Percentiles rank a stretch among this genome's conserved stretches.
Evolutionary conservation across 2,888 invertebrate species (phyloP).

Genomic region (Mesorhabditis spiculigera): DNA sequence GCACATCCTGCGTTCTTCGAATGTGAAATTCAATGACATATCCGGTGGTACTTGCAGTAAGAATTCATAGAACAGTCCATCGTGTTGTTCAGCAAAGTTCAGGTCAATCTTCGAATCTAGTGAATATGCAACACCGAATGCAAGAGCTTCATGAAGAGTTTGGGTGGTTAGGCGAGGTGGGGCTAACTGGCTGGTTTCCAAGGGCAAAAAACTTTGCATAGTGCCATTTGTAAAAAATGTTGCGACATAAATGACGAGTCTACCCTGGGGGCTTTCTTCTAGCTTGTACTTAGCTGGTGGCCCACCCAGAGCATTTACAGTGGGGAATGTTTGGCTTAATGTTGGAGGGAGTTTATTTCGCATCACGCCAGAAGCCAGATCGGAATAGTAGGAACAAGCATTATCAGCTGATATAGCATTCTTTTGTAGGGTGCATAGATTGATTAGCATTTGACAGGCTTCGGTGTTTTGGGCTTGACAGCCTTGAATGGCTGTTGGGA

Average conservation of each 20-base stretch:
- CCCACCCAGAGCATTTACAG: not conserved
- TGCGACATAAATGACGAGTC: not conserved
- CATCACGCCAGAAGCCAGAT: not conserved
- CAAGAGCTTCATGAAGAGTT: not conserved
- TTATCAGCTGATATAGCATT: not conserved
- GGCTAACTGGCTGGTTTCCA: not conserved
- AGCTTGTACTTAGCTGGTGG: not conserved
- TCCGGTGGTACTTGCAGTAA: not conserved
- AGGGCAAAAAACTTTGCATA: not conserved
- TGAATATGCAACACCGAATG: not conserved
- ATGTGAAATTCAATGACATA: not conserved
- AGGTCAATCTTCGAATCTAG: not conserved
- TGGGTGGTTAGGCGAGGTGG: not conserved
- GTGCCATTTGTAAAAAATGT: not conserved
- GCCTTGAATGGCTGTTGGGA: not conserved
- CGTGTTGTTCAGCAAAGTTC: not conserved
- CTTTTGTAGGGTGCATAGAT: constrained; percentile 5
- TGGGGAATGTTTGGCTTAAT: not conserved
- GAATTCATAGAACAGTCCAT: not conserved
- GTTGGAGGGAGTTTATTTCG: not conserved
- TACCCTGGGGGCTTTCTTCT: not conserved
- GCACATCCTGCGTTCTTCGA: not conserved
- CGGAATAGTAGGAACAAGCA: not conserved
- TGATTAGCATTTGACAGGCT: not conserved
- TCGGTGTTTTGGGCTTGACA: not conserved